Evolutionary conservation across 2,797 vertebrate genomes (phyloP).

Genomic region (Arnoldichthys spilopterus): DNA sequence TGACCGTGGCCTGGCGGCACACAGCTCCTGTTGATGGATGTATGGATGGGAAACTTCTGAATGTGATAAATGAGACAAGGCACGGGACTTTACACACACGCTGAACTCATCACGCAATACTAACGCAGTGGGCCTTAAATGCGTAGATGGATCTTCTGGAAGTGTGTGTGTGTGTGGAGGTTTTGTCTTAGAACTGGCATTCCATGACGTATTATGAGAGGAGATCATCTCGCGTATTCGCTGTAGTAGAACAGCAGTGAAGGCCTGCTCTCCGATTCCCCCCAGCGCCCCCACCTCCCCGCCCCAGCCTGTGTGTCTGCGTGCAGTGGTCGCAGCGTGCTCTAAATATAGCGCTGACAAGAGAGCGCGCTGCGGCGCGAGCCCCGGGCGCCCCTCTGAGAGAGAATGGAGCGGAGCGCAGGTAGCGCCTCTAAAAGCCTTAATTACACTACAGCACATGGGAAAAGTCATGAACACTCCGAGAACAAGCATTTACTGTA

Average conservation of each 20-base stretch:
- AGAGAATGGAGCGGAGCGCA: conserved; percentile 75
- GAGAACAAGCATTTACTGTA: conserved; percentile 73
- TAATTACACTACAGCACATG: conserved; percentile 72
- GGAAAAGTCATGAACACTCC: conserved; percentile 67
- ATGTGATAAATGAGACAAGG: no score
- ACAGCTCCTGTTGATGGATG: no score
- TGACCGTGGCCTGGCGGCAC: not conserved
- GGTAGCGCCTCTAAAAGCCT: conserved; percentile 73
- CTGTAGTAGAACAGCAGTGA: not conserved
- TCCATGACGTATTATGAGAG: not conserved
- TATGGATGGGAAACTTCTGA: no score
- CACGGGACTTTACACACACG: no score
- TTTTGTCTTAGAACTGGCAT: not conserved
- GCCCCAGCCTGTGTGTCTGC: conserved; percentile 55
- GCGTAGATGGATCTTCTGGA: no score
- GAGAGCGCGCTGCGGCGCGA: conserved; percentile 71
- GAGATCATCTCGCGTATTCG: not conserved
- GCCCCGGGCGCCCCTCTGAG: conserved; percentile 71
- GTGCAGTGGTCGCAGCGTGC: not conserved
- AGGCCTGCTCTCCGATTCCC: not conserved
- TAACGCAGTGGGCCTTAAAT: no score
- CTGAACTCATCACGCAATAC: no score
- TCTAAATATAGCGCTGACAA: conserved; percentile 74
- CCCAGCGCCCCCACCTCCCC: not conserved
- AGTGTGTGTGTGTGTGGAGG: not conserved